These are phyloP conservation scores for Florisuga fusca DNA, from an alignment of 2,797 vertebrate genomes.

Conservation along the genomic window DNA sequence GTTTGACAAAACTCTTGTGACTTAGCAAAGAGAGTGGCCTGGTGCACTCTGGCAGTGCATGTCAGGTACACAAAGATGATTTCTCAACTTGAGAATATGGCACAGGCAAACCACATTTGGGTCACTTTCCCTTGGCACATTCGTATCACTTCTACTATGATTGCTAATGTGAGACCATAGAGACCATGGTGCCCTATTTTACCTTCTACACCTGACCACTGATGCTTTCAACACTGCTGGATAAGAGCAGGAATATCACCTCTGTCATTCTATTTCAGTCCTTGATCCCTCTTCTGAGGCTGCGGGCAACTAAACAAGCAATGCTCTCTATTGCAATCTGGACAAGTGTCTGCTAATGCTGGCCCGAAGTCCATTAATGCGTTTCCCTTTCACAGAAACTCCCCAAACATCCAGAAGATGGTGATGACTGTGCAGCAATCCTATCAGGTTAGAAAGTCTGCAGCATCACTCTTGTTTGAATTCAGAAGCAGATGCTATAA, in stretches of 20 bases:
- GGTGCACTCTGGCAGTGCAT: not conserved
- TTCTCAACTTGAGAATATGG: not conserved
- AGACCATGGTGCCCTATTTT: not conserved
- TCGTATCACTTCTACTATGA: not conserved
- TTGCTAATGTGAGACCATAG: not conserved
- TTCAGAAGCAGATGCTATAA: slow-evolving; percentile 64
- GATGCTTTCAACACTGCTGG: not conserved
- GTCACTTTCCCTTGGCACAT: not conserved
- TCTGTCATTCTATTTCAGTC: not conserved
- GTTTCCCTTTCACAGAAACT: slow-evolving; percentile 20
- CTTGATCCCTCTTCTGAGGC: not conserved
- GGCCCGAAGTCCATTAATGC: not conserved
- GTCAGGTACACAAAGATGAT: not conserved
- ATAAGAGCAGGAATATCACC: not conserved
- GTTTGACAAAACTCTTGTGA: not conserved
- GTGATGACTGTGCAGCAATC: not conserved
- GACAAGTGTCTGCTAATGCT: not conserved
- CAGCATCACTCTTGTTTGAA: slow-evolving; percentile 41
- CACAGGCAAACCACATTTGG: not conserved
- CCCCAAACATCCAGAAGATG: not conserved
- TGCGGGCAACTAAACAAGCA: not conserved
- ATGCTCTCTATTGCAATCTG: not conserved
- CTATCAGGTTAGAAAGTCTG: slow-evolving; percentile 51
- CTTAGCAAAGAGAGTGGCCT: not conserved
- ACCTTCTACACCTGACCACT: not conserved